Evolutionary conservation across 2,888 invertebrate species (phyloP).

Genomic region (Phytoseiulus persimilis): DNA sequence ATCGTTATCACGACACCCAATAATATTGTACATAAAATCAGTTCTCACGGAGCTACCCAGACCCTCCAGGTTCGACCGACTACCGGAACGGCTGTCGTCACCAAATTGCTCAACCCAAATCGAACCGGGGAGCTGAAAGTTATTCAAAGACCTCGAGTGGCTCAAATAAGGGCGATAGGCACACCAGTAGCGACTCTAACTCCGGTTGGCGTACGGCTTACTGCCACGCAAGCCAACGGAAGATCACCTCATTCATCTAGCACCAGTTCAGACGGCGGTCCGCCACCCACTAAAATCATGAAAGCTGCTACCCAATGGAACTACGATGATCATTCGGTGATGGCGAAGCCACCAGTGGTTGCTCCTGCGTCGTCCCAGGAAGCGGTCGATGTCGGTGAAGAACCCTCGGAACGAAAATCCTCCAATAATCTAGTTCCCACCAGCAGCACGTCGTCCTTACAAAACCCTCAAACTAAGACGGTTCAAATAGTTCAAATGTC

Average conservation of each 20-base stretch:
- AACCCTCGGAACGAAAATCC: not conserved
- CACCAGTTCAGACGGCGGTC: not conserved
- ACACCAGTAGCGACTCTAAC: constrained; percentile 10
- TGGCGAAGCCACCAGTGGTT: constrained; percentile 12
- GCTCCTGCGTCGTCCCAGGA: not conserved
- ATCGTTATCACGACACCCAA: constrained; percentile 33
- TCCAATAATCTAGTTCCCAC: not conserved
- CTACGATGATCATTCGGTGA: constrained; percentile 28
- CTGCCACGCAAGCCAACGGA: not conserved
- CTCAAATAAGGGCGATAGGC: constrained; percentile 12
- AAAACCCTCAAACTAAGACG: constrained; percentile 19
- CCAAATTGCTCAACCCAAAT: constrained; percentile 27
- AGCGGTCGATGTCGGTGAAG: not conserved
- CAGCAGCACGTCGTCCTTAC: not conserved
- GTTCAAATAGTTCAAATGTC: constrained; percentile 39
- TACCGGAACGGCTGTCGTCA: constrained; percentile 8
- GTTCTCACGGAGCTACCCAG: not conserved
- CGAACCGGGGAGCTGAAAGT: constrained; percentile 25
- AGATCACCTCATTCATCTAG: not conserved
- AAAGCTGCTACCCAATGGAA: constrained; percentile 20
- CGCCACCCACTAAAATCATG: constrained; percentile 25
- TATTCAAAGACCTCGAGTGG: constrained; percentile 9
- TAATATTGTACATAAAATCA: constrained; percentile 32
- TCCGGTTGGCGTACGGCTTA: constrained; percentile 20
- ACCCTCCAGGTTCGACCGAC: constrained; percentile 34